Base-by-base conservation (phyloP, 2,888 invertebrate species). In the Brachypterus glaber region DNA sequence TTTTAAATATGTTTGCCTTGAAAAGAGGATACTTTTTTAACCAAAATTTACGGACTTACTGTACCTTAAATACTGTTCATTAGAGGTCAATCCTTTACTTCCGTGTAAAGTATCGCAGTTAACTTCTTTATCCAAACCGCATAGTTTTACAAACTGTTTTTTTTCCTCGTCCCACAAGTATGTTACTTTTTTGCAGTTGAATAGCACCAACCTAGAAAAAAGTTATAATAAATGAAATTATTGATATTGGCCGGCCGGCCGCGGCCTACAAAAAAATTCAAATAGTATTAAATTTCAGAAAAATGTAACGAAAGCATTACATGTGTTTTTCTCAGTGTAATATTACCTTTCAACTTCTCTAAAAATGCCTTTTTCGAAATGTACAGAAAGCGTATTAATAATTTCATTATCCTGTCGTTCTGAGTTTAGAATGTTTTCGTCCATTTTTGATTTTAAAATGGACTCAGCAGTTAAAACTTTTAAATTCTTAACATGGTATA, bases 161-260 rank as follows among this genome's bases (percentile, higher is more conserved):
- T 73, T 73, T 17, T 73, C 72, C 0, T 64, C 63, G 57, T 89
- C 83, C 89, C 90, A 92, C 13, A 90, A 70, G 52, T 90, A 81
- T 0, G 76, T 75, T 43, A 87, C 72, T 59, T 90, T 91, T 60
- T 92, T 91, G 58, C 88, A 89, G 1, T 72, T 74, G 64, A 92
- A 89, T 47, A 77, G 70, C 2, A 79, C 70, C 17, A 57, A 44
- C 35, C 55, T 58, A 33, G 30, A 49, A 45, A 17, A 37, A 25
- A 45, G 27, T 16, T 25, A 30, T 27, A 35, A 17, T 12, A 33
- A 33, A 30, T 31, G 4, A 5, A 31, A 5, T 12, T 34, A 17
- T 15, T 24, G 32, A 26, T 30, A 11, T 27, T 9, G 12, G 12
- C 4, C 9, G 21, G 12, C 12, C n/a, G n/a, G n/a, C n/a, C n/a